Conservation (phyloP, 2,113 vertebrate genomes). For the Syngnathus floridae region DNA sequence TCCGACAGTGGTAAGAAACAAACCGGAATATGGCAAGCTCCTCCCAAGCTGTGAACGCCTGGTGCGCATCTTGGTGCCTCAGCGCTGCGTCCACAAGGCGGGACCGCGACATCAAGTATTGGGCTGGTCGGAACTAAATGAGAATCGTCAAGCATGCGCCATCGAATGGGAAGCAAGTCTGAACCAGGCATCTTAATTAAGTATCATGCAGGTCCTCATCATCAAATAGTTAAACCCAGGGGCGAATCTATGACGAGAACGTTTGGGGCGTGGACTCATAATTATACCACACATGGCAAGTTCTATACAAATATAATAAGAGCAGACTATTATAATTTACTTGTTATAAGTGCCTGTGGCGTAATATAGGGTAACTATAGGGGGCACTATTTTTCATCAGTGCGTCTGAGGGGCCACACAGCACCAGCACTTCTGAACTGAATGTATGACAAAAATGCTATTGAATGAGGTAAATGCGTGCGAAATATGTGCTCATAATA, state of each 20-base stretch:
- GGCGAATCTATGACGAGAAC: background rate
- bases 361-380: too few relatives aligned
- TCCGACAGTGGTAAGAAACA: slow-evolving; percentile 38
- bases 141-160: background rate
- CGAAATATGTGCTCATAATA: too few relatives aligned
- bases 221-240: background rate
- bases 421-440: too few relatives aligned
- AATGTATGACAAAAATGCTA: too few relatives aligned
- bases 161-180: background rate
- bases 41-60: slow-evolving; percentile 44
- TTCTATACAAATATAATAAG: background rate
- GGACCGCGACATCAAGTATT: background rate
- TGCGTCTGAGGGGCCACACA: too few relatives aligned
- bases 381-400: too few relatives aligned
- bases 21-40: slow-evolving; percentile 50
- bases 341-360: background rate
- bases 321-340: background rate
- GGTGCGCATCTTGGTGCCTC: slow-evolving; percentile 51
- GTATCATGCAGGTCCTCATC: background rate
- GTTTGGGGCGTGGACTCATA: background rate
- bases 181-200: background rate
- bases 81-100: slow-evolving; percentile 27
- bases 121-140: background rate
- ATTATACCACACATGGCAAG: background rate
- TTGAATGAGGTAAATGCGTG: too few relatives aligned